A percentile compares a stretch with the other conserved stretches of the same genome.
Evolutionary conservation across 2,113 vertebrate species (phyloP).

Genomic region (Corythaixoides concolor): DNA sequence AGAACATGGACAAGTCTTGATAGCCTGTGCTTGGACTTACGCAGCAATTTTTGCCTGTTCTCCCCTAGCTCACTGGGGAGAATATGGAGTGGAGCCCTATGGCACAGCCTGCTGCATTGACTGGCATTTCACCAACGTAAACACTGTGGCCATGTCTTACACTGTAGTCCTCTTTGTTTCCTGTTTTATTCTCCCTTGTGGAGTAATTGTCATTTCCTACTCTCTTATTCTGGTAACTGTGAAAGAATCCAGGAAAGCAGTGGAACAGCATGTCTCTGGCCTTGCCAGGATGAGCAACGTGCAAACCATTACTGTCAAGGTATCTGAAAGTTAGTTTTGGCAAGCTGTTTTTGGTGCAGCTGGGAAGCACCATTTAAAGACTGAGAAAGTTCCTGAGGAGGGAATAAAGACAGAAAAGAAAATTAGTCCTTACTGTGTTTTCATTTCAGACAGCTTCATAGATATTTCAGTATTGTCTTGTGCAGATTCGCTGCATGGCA

Average conservation of each 20-base stretch:
- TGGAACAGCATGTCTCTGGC: conserved; percentile 67
- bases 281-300: conserved; percentile 67
- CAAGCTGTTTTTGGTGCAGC: background rate
- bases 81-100: conserved; percentile 79
- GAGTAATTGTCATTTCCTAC: conserved; percentile 76
- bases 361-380: background rate
- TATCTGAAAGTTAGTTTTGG: conserved; percentile 25
- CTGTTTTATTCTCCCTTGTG: conserved; percentile 80
- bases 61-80: conserved; percentile 78
- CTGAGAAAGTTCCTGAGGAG: background rate
- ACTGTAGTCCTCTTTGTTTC: conserved; percentile 74
- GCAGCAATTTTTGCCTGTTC: conserved; percentile 77
- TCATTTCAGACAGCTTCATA: background rate
- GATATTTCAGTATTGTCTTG: background rate
- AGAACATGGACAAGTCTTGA: conserved; percentile 65
- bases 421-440: background rate
- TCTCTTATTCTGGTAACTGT: conserved; percentile 74
- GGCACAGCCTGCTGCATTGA: conserved; percentile 84
- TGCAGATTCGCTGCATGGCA: background rate
- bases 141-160: conserved; percentile 70
- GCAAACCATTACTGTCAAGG: conserved; percentile 78
- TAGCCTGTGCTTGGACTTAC: conserved; percentile 74
- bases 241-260: conserved; percentile 72
- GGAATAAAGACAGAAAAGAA: background rate
- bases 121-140: conserved; percentile 72